Conservation (phyloP, 2,888 invertebrate species). For the Herminia tarsipennalis region DNA sequence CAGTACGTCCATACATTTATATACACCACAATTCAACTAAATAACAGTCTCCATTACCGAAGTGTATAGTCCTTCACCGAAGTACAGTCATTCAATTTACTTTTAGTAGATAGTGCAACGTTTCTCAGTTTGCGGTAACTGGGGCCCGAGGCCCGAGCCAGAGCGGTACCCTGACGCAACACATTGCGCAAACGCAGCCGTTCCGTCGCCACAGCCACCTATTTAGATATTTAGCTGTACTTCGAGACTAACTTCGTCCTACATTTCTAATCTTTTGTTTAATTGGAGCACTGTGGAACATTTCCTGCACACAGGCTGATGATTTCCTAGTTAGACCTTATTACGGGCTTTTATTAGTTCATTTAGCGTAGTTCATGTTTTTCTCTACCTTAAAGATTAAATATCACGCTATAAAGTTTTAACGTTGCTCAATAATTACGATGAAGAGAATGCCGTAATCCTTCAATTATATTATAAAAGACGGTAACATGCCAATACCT, state of each 20-base stretch:
- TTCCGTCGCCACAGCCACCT: constrained; percentile 13
- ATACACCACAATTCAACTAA: background rate
- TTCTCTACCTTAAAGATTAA: too few species aligned
- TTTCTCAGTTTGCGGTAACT: constrained; percentile 30
- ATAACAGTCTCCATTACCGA: background rate
- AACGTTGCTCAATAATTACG: background rate
- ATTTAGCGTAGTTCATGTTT: too few species aligned
- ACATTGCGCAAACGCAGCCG: constrained; percentile 50
- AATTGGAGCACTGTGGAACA: background rate
- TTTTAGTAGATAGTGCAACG: constrained; percentile 15
- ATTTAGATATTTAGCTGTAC: constrained; percentile 9
- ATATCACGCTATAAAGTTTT: background rate
- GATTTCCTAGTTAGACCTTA: too few species aligned
- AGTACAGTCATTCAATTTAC: constrained; percentile 7
- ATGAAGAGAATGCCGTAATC: constrained; percentile 16
- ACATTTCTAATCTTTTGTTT: background rate
- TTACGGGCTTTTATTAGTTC: too few species aligned
- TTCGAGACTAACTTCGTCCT: constrained; percentile 9
- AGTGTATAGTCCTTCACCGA: constrained; percentile 5
- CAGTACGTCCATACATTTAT: background rate
- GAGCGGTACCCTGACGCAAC: constrained; percentile 51
- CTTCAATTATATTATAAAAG: constrained; percentile 6
- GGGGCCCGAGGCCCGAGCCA: constrained; percentile 22
- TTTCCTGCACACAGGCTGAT: too few species aligned
- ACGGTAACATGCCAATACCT: constrained; percentile 9